Percentiles rank a stretch among this genome's conserved stretches.
Evolutionary conservation across 1,140 invertebrate species (phyloP).

Genomic region (Caenorhabditis latens): DNA sequence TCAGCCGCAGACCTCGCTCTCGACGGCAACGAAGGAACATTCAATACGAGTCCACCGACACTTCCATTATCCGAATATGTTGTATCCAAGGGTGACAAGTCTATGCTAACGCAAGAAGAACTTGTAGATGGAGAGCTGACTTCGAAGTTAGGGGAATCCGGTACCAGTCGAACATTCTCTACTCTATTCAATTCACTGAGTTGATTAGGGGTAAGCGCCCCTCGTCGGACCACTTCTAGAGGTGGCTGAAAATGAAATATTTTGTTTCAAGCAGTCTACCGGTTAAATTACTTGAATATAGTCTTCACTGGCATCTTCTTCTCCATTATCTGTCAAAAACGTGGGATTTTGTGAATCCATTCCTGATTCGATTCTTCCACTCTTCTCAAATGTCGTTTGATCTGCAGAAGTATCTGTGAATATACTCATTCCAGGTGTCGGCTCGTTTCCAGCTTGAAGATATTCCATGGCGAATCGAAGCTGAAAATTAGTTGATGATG

Average conservation of each 20-base stretch:
- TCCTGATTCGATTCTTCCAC: constrained; percentile 18
- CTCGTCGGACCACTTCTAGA: constrained; percentile 49
- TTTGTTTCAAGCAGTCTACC: neutral
- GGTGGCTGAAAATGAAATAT: constrained; percentile 23
- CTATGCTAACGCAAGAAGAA: constrained; percentile 40
- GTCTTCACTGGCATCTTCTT: constrained; percentile 42
- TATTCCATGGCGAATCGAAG: constrained; percentile 46
- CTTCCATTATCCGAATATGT: constrained; percentile 25
- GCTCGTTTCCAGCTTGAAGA: constrained; percentile 45
- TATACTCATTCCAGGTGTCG: constrained; percentile 37
- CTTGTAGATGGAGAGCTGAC: constrained; percentile 5
- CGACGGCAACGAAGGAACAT: constrained; percentile 2
- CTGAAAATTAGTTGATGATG: neutral
- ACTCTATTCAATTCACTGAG: constrained; percentile 6
- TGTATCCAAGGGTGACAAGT: neutral
- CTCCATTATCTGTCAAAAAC: constrained; percentile 20
- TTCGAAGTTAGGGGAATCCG: constrained; percentile 6
- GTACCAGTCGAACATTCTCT: neutral
- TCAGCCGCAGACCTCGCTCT: constrained; percentile 16
- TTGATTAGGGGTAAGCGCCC: constrained; percentile 7
- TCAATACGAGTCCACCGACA: constrained; percentile 18
- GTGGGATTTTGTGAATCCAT: neutral
- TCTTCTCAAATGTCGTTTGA: neutral
- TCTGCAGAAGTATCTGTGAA: neutral
- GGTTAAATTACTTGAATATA: constrained; percentile 33